Evolutionary conservation across 2,113 vertebrate genomes (phyloP).

Genomic region (Pavo muticus): DNA sequence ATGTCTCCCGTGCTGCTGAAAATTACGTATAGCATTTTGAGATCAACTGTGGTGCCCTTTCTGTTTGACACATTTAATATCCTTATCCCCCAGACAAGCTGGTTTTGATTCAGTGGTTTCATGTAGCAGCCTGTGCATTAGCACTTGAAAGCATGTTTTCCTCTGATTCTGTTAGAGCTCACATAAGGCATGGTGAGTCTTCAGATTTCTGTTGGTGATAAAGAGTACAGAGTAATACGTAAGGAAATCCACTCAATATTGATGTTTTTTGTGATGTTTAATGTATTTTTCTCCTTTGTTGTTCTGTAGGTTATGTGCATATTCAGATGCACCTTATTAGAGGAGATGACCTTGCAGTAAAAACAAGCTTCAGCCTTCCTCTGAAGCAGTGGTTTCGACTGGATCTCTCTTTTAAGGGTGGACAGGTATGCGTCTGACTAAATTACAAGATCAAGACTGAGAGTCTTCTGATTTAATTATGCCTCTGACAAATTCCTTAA

Average conservation of each 20-base stretch:
- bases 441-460: not conserved
- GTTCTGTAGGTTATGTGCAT: conserved; percentile 81
- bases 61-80: not conserved
- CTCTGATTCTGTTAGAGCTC: not conserved
- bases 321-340: conserved; percentile 85
- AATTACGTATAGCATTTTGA: not conserved
- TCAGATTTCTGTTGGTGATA: not conserved
- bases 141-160: not conserved
- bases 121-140: not conserved
- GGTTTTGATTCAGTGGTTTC: not conserved
- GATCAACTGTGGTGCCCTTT: not conserved
- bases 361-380: conserved; percentile 77
- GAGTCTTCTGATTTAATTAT: not conserved
- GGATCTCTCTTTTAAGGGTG: conserved; percentile 83
- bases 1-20: not conserved
- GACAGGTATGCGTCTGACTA: conserved; percentile 78
- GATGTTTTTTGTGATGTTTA: not conserved
- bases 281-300: not conserved
- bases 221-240: not conserved
- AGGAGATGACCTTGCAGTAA: conserved; percentile 85
- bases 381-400: conserved; percentile 88
- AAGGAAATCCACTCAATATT: not conserved
- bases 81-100: not conserved
- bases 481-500: not conserved
- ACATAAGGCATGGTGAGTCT: not conserved